These are phyloP conservation scores for Jordanella pulchra DNA, from an alignment of 2,797 vertebrate species.

Conservation along the genomic window DNA sequence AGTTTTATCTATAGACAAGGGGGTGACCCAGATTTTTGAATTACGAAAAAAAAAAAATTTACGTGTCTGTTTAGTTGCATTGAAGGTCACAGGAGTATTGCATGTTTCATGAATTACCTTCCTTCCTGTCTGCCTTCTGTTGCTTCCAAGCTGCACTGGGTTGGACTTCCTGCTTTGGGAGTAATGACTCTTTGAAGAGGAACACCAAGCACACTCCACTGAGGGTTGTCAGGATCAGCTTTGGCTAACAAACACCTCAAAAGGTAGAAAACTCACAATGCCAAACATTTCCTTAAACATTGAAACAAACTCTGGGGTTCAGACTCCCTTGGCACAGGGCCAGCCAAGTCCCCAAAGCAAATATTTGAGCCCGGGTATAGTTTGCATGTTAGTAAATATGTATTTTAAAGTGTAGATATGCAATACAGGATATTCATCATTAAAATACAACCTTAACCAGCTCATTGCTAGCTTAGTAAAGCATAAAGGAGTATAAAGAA, in stretches of 20 bases:
- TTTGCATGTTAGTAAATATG: conserved; percentile 20
- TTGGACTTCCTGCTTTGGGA: conserved; percentile 81
- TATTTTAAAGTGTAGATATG: not conserved
- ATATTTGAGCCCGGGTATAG: conserved; percentile 22
- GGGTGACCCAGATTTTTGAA: conserved; percentile 46
- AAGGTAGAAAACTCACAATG: conserved; percentile 50
- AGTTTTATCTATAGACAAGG: conserved; percentile 41
- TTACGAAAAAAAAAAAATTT: conserved; percentile 40
- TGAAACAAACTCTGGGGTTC: conserved; percentile 51
- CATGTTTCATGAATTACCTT: conserved; percentile 80
- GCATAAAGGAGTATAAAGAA: not conserved
- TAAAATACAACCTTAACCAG: conserved; percentile 3
- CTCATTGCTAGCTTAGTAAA: conserved; percentile 12
- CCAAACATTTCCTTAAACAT: conserved; percentile 72
- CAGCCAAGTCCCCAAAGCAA: conserved; percentile 22
- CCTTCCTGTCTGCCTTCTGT: conserved; percentile 74
- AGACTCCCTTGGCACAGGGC: conserved; percentile 33
- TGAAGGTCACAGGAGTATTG: conserved; percentile 57
- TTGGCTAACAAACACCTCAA: conserved; percentile 70
- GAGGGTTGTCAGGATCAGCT: conserved; percentile 71
- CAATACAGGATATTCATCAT: not conserved
- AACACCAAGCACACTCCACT: conserved; percentile 62
- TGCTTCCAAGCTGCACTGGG: conserved; percentile 71
- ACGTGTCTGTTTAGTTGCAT: conserved; percentile 17
- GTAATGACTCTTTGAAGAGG: conserved; percentile 74